Evolutionary conservation across 2,797 vertebrate genomes (phyloP).

Genomic region (Cryptoblepharus egeriae): DNA sequence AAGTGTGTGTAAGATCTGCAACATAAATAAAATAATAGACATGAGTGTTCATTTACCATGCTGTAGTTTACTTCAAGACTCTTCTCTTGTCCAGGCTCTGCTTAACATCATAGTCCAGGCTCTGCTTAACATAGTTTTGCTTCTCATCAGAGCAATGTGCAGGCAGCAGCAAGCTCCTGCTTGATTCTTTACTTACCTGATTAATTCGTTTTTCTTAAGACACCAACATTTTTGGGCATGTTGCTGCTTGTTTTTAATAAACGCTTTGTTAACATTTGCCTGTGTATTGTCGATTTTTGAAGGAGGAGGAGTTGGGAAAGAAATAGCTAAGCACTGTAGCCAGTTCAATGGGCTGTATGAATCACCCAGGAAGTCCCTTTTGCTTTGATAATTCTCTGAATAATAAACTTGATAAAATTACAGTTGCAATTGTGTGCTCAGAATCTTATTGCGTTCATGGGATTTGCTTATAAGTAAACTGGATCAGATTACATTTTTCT

Average conservation of each 20-base stretch:
- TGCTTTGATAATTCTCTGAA: neutral
- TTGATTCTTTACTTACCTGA: neutral
- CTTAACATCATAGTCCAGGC: neutral
- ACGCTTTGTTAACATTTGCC: neutral
- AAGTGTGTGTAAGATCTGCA: no score
- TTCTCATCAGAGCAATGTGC: no score
- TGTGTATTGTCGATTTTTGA: neutral
- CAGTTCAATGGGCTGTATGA: neutral
- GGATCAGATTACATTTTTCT: neutral
- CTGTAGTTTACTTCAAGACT: neutral
- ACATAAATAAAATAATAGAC: neutral
- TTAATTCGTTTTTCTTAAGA: no score
- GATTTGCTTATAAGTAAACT: neutral
- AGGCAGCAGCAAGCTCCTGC: neutral
- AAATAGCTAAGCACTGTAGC: neutral
- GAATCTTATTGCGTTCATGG: neutral
- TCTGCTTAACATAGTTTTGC: neutral
- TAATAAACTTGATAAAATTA: conserved; percentile 4
- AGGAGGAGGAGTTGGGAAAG: neutral
- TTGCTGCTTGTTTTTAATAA: neutral
- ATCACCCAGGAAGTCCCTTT: neutral
- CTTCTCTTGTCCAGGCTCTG: neutral
- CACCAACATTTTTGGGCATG: neutral
- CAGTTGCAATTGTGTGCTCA: neutral
- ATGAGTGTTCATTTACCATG: neutral